Conservation (phyloP, 2,113 vertebrate species). For the Kryptolebias marmoratus region DNA sequence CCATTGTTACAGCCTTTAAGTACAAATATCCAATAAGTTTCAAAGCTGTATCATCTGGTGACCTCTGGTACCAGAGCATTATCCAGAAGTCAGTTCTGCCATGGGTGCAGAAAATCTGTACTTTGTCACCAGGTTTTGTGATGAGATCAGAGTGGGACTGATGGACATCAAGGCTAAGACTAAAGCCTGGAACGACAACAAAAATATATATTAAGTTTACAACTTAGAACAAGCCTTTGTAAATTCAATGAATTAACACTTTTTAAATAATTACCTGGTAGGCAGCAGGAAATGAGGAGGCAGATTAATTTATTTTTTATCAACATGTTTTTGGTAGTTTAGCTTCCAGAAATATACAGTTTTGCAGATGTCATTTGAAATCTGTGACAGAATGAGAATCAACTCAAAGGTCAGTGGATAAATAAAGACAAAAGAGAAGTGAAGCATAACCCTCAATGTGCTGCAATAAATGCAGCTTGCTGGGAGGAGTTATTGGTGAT, state of each 20-base stretch:
- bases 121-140: neutral
- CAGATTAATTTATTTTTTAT: constrained; percentile 12
- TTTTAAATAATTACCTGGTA: constrained; percentile 30
- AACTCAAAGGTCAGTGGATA: neutral
- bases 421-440: neutral
- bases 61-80: constrained; percentile 67
- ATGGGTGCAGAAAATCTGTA: constrained; percentile 57
- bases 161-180: constrained; percentile 21
- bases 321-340: neutral
- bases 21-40: constrained; percentile 42
- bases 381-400: neutral
- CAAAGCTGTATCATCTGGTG: constrained; percentile 31
- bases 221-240: neutral
- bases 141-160: constrained; percentile 48
- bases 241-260: too few relatives aligned
- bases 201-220: too few relatives aligned
- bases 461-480: neutral
- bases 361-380: neutral
- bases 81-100: constrained; percentile 12
- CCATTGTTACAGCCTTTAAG: neutral
- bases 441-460: neutral
- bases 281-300: constrained; percentile 1
- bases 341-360: neutral
- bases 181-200: constrained; percentile 14
- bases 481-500: neutral